Evolutionary conservation across 2,113 vertebrate genomes (phyloP).

Genomic region (Dromiciops gliroides): DNA sequence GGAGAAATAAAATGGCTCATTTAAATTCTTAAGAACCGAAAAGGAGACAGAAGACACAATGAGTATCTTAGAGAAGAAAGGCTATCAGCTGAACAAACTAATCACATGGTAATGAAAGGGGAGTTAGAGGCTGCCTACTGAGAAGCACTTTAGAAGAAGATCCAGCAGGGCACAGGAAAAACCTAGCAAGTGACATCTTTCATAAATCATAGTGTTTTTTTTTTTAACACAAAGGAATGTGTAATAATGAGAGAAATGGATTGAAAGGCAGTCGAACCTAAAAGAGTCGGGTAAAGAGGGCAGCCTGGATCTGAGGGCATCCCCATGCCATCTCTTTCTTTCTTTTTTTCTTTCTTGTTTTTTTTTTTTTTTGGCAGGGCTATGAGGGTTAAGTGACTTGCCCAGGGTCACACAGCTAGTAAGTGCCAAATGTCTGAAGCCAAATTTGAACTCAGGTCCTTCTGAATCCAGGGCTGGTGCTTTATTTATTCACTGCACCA

Average conservation of each 20-base stretch:
- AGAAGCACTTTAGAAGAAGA: conserved; percentile 83
- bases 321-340: not conserved
- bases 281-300: not conserved
- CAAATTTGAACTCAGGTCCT: no score
- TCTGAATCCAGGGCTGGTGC: no score
- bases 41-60: conserved; percentile 87
- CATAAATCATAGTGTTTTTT: conserved; percentile 78
- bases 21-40: conserved; percentile 91
- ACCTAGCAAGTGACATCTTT: conserved; percentile 59
- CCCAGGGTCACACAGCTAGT: no score
- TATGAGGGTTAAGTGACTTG: no score
- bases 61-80: conserved; percentile 86
- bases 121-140: conserved; percentile 82
- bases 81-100: conserved; percentile 90
- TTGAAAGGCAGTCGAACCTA: not conserved
- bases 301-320: not conserved
- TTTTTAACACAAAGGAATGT: conserved; percentile 36
- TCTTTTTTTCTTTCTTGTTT: no score
- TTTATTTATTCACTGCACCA: no score
- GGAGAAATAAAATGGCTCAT: conserved; percentile 93
- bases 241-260: conserved; percentile 38
- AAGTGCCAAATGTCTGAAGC: no score
- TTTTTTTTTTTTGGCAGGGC: no score
- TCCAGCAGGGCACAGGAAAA: conserved; percentile 69
- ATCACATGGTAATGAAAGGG: conserved; percentile 88